Evolutionary conservation across 2,797 vertebrate genomes (phyloP).

Genomic region (Intellagama lesueurii): DNA sequence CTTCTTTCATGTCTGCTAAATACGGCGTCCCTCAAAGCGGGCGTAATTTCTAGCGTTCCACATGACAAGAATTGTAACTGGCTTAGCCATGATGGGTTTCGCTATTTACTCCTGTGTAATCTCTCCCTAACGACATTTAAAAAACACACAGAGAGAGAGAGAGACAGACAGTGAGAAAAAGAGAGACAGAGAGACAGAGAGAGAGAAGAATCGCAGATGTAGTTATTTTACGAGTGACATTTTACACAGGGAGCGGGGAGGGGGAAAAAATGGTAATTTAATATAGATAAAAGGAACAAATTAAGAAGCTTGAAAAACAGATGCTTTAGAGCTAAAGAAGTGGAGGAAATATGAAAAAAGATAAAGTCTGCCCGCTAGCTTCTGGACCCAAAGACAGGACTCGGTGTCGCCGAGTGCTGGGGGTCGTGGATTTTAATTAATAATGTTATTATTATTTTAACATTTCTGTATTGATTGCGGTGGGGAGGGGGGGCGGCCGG

Average conservation of each 20-base stretch:
- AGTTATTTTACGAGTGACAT: constrained; percentile 63
- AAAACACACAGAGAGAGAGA: constrained; percentile 16
- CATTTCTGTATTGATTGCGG: not conserved
- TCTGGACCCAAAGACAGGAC: accelerated
- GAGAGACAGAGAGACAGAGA: not conserved
- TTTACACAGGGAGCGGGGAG: constrained; percentile 35
- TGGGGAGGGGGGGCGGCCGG: too few relatives aligned
- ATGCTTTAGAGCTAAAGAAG: constrained; percentile 63
- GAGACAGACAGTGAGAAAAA: too few relatives aligned
- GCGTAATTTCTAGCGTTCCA: constrained; percentile 81
- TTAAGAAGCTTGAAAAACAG: constrained; percentile 72
- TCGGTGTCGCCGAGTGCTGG: not conserved
- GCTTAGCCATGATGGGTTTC: constrained; percentile 70
- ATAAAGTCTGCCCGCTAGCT: not conserved
- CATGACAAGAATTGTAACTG: constrained; percentile 78
- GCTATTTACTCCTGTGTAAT: constrained; percentile 72
- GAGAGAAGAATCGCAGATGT: not conserved
- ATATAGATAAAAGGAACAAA: constrained; percentile 76
- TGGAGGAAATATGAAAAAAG: constrained; percentile 40
- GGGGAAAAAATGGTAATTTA: constrained; percentile 67
- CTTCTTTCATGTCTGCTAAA: constrained; percentile 77
- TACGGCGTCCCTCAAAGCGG: constrained; percentile 78
- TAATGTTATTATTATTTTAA: not conserved
- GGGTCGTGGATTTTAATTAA: not conserved
- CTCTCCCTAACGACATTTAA: constrained; percentile 72